Base-by-base conservation (phyloP, 2,113 vertebrate genomes). In the Pteronura brasiliensis region DNA sequence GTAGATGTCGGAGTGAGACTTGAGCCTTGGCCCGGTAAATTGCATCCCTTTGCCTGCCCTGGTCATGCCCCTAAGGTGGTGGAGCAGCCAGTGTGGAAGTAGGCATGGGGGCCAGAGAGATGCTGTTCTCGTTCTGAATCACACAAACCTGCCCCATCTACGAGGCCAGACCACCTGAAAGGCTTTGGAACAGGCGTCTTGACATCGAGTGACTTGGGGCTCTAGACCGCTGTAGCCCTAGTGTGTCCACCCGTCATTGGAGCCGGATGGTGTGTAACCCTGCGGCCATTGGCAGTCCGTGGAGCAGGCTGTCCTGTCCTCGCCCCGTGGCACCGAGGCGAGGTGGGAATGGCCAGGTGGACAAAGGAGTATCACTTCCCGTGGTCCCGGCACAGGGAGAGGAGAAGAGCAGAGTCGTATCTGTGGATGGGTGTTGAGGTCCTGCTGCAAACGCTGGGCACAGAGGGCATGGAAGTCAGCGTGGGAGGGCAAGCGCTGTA, bases 251-350 rank as follows among this genome's bases (percentile, higher is more conserved):
- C 63, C 47, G 39, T 93, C 39, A 10, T 44, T 67, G 49, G 29
- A 6, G 29, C 15, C 6, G 15, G 85, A 57, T 1, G n/a, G 55
- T 2, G 4, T n/a, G 47, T 20, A 29, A 52, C 36, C 36, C 34
- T 12, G 1, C 7, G 55, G 8, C 55, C 20, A 18, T 31, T 76
- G 11, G 12, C 4, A 3, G 65, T 25, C 34, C n/a, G 20, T 34
- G 65, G 29, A 61, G 39, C 36, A 27, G 39, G 13, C 25, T 8
- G 39, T 59, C 47, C 39, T 91, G 13, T 59, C 39, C 47, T 72
- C 0, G 12, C 47, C 13, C 6, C 2, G 0, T 57, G 82, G 15
- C 52, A 61, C 4, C 10, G 31, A 67, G 42, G 25, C 61, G 17
- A 76, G 29, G 21, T 29, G 63, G 94, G 61, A 36, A 29, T 34